Evolutionary conservation across 2,113 vertebrate genomes (phyloP), one percentile per base, ranked within the genome.

Genomic region (Candoia aspera): DNA sequence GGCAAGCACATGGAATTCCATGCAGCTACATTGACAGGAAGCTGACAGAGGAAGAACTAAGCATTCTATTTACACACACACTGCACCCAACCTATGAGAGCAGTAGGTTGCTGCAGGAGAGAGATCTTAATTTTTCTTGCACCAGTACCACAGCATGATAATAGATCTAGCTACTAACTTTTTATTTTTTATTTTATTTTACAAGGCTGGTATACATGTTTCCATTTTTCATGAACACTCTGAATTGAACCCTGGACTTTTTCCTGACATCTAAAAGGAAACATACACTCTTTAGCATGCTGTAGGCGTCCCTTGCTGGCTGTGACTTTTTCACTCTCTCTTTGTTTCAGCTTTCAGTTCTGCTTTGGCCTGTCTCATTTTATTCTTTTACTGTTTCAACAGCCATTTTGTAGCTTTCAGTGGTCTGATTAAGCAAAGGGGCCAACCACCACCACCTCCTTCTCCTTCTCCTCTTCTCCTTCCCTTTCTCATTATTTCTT

Each of bases 371-470:
- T 87, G 54, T 58, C 55, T 21, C 15, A 9, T 86, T 54, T 86
- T 55, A 33, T 57, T 59, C 58, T 21, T 59, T 33, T 59, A 6
- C 11, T 13, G 57, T 84, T 84, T 37, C 68, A 37, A 79, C 68
- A 87, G 23, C 15, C 54, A 49, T 42, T 13, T 13, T 83, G 87
- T 88, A 59, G 59, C 68, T 33, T 88, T 84, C 46, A 26, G 55
- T 37, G 57, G 86, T 57, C 87, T 60, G 86, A 83, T 83, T 83
- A 83, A 88, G 86, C 86, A 92, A 68, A n/a, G 64, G 15, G 33
- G n/a, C 13, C 15, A 37, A 5, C 49, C 6, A 49, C 49, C 49
- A 49, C 49, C 49, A 49, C 49, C 49, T 5, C 49, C 49, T 49
- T 84, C 64, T 6, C 64, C 64, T 29, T 26, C n/a, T 68, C 62